Evolutionary conservation across 2,113 vertebrate genomes (phyloP), one percentile per base, ranked within the genome.

Genomic region (Penelope pileata): DNA sequence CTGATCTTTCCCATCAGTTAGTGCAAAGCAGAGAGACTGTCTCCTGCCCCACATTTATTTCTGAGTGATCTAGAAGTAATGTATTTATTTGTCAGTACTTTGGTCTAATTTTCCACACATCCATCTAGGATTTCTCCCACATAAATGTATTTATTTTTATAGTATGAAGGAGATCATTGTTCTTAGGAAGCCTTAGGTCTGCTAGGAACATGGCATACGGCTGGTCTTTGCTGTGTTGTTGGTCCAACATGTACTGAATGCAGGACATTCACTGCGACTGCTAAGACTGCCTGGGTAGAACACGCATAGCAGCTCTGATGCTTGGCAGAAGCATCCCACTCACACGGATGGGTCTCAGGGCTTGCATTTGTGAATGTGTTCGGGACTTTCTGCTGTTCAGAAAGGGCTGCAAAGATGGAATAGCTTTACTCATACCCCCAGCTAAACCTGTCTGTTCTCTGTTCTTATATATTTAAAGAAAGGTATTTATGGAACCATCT

Each of bases 161-260:
- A 56, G 88, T 21, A 12, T 2, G 3, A 38, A 45, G 38, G 12
- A 24, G 43, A 12, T 23, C 14, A 3, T 11, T 0, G 1, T 19
- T 53, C 16, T 26, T 17, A 1, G 38, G 50, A 51, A 47, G 69
- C 24, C 63, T 34, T 1, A 5, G 32, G 22, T 26, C n/a, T 24
- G 43, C 36, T 6, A 11, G 22, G 62, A 54, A 8, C 2, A 1
- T 2, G 17, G 58, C 1, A 7, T 2, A 5, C 5, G 23, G 45
- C 40, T 6, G 42, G 15, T 17, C 4, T 0, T 2, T 38, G 36
- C 60, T 27, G 69, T 6, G 2, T 18, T 0, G 18, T 2, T 3
- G 6, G 59, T 54, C 40, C 45, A 6, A 3, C 12, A 0, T 4
- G n/a, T 3, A 14, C 40, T 1, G 18, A 14, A 30, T 2, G 58